Conservation (phyloP, 2,113 vertebrate genomes). For the Sisor rabdophorus region DNA sequence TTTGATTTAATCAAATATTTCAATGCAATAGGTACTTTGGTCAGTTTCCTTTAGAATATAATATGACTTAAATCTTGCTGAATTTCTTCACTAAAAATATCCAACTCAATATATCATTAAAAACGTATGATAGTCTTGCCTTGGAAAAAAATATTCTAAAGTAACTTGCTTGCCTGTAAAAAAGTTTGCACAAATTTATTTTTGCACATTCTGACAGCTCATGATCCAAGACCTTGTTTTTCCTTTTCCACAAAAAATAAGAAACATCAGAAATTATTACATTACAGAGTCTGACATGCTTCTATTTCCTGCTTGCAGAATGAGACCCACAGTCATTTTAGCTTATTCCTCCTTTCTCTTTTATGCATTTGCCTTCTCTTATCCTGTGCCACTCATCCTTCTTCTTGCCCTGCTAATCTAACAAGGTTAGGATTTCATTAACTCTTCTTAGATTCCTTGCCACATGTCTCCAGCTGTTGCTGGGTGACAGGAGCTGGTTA, state of each 20-base stretch:
- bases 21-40: neutral
- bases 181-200: neutral
- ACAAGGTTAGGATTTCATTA: conserved; percentile 49
- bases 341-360: neutral
- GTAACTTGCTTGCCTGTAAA: neutral
- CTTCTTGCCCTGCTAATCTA: conserved; percentile 38
- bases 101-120: neutral
- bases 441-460: conserved; percentile 40
- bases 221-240: neutral
- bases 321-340: conserved; percentile 19
- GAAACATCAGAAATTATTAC: neutral
- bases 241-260: neutral
- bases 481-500: conserved; percentile 39
- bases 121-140: neutral
- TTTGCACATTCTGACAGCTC: neutral
- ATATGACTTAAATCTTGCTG: conserved; percentile 1
- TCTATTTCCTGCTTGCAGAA: conserved; percentile 9
- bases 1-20: too few relatives aligned
- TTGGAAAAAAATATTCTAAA: neutral
- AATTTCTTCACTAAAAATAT: conserved; percentile 5
- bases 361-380: neutral
- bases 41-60: neutral
- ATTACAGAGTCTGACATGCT: neutral
- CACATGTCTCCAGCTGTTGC: conserved; percentile 35
- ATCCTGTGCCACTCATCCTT: neutral